phyloP scores from a whole-genome alignment of 1,140 invertebrate genomes.

The Sinella curviseta region DNA sequence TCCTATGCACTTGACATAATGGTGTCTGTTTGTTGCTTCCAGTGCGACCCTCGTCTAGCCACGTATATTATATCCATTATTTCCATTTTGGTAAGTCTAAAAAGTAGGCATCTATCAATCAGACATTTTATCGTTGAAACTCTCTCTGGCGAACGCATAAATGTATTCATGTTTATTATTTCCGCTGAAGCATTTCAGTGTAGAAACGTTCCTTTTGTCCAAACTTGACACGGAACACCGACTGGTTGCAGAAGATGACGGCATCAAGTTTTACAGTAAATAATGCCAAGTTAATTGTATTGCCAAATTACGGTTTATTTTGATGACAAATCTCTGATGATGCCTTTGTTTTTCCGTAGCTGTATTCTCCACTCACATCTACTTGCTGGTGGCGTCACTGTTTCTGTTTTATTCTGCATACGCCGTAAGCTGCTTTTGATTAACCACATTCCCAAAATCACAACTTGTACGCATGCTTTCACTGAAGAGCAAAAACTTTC shows the following conservation, averaged over 20 bases:
- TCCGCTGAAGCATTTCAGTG: constrained; percentile 1
- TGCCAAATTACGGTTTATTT: background rate
- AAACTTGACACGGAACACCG: background rate
- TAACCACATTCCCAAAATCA: no score
- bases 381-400: background rate
- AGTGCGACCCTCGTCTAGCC: constrained; percentile 1
- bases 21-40: background rate
- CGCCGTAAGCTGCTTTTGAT: no score
- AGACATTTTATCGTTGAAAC: background rate
- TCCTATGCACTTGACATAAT: background rate
- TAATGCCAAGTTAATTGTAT: no score
- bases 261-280: constrained; percentile 20
- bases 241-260: constrained; percentile 1
- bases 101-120: background rate
- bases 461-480: no score
- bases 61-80: background rate
- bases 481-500: no score
- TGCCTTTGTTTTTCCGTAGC: background rate
- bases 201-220: background rate
- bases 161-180: background rate
- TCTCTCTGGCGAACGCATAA: no score
- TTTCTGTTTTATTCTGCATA: no score
- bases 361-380: background rate
- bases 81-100: background rate
- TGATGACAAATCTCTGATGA: no score